Conservation (phyloP, 2,797 vertebrate species). For the Okamejei kenojei region DNA sequence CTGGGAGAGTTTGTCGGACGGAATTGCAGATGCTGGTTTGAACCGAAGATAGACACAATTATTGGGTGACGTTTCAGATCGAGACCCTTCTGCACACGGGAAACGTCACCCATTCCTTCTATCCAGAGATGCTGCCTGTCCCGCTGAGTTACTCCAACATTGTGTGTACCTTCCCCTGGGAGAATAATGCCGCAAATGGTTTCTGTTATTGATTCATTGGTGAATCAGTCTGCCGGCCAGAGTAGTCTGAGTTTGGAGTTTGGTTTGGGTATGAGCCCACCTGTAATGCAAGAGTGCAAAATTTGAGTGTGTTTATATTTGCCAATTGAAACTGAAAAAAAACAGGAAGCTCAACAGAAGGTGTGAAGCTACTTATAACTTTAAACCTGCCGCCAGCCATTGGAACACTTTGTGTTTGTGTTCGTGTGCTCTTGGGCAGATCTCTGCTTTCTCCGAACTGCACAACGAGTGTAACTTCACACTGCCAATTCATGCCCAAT, state of each 20-base stretch:
- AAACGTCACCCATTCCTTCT: too few species aligned
- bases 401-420: not conserved
- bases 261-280: not conserved
- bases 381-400: not conserved
- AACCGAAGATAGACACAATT: too few species aligned
- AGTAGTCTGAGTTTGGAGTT: not conserved
- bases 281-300: not conserved
- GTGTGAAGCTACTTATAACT: not conserved
- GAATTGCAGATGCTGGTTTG: too few species aligned
- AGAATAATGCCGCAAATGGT: too few species aligned
- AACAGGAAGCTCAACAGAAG: not conserved
- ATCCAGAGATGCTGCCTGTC: too few species aligned
- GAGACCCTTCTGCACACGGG: too few species aligned
- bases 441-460: not conserved
- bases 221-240: not conserved
- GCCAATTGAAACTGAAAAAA: not conserved
- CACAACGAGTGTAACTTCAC: too few species aligned
- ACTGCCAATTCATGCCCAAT: not conserved
- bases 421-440: not conserved
- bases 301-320: not conserved
- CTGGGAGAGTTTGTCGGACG: not conserved
- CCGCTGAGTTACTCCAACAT: too few species aligned
- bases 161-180: not conserved
- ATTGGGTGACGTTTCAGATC: too few species aligned
- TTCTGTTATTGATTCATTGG: not conserved